phyloP scores from a whole-genome alignment of 2,888 invertebrate species.

The Campoplex capitator region DNA sequence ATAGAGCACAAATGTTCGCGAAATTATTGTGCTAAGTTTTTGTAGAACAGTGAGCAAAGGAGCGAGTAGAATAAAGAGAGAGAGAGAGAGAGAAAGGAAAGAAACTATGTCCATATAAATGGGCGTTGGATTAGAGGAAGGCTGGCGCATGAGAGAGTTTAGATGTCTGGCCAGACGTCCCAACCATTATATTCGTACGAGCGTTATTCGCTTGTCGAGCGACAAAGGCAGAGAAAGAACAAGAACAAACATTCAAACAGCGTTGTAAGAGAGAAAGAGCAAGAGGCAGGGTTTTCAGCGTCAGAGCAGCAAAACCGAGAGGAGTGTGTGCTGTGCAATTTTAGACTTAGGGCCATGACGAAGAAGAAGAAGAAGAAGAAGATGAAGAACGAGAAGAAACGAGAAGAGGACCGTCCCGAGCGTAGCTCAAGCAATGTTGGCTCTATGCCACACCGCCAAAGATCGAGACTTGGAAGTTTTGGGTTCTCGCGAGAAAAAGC shows the following conservation, averaged over 20 bases:
- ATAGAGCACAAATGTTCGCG: slow-evolving; percentile 17
- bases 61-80: not conserved
- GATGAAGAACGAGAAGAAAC: slow-evolving; percentile 43
- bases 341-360: slow-evolving; percentile 80
- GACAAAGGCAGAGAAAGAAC: slow-evolving; percentile 56
- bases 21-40: slow-evolving; percentile 54
- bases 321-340: slow-evolving; percentile 75
- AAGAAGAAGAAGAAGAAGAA: slow-evolving; percentile 61
- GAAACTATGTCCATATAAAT: slow-evolving; percentile 34
- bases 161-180: slow-evolving; percentile 54
- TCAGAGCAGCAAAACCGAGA: slow-evolving; percentile 41
- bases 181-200: slow-evolving; percentile 34
- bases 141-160: slow-evolving; percentile 49
- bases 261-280: slow-evolving; percentile 6
- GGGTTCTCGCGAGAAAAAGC: slow-evolving; percentile 63
- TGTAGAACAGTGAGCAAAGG: not conserved
- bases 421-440: slow-evolving; percentile 77
- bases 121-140: slow-evolving; percentile 26
- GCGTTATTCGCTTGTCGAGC: slow-evolving; percentile 37
- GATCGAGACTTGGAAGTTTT: slow-evolving; percentile 64
- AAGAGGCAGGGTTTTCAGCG: slow-evolving; percentile 31
- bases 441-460: slow-evolving; percentile 76
- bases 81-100: slow-evolving; percentile 8
- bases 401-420: slow-evolving; percentile 41
- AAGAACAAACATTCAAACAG: slow-evolving; percentile 37